Evolutionary conservation across 2,113 vertebrate species (phyloP).

Genomic region (western clawed frog (Xenopus tropicalis)): DNA sequence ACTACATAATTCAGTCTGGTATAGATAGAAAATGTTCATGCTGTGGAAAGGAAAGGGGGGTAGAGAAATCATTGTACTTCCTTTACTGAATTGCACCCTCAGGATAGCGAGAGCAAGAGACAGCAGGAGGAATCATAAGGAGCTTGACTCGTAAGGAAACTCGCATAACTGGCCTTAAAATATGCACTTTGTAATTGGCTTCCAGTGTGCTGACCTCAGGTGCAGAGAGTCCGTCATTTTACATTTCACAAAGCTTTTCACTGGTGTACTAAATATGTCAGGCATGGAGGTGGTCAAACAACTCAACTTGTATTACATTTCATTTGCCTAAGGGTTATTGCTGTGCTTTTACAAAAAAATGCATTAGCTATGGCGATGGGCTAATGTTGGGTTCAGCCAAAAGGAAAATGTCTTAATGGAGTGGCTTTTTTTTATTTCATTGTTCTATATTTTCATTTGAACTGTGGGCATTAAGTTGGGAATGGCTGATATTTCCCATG

Average conservation of each 20-base stretch:
- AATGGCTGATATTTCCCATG: background rate
- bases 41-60: background rate
- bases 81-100: background rate
- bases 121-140: background rate
- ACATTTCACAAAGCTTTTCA: constrained; percentile 25
- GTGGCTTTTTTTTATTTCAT: background rate
- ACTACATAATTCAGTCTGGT: background rate
- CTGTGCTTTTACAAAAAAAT: no score
- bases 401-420: background rate
- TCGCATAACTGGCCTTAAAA: constrained; percentile 11
- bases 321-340: constrained; percentile 53
- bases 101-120: background rate
- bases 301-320: constrained; percentile 56
- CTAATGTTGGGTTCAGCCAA: no score
- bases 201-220: constrained; percentile 35
- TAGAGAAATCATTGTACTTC: background rate
- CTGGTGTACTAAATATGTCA: background rate
- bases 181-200: constrained; percentile 22
- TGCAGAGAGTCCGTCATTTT: constrained; percentile 13
- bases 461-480: background rate
- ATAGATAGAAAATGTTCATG: background rate
- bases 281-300: constrained; percentile 48
- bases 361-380: background rate
- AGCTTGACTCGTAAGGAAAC: constrained; percentile 7
- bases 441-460: background rate